Base-by-base conservation (phyloP, 2,888 invertebrate genomes). In the Pachydiplax longipennis region DNA sequence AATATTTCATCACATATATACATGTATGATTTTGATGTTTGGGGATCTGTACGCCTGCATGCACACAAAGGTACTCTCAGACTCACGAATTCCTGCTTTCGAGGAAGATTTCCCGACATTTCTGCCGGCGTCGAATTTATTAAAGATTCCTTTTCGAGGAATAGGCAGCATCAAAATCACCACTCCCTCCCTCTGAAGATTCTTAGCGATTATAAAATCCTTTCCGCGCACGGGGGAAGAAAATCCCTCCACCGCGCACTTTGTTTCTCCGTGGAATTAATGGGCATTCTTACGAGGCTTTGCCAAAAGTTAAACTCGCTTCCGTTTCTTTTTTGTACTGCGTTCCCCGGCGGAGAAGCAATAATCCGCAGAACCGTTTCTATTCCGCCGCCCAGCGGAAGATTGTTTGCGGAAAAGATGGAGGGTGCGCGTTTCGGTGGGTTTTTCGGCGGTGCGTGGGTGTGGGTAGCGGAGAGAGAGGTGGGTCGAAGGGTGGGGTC, bases 361-460 rank as follows among this genome's bases (percentile, higher is more conserved):
- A 87, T 87, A 83, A 83, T 83, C 83, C 40, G 22, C 58, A 12
- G 58, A 58, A 35, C 58, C 83, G 87, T 87, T 87, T 87, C 87
- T 87, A 83, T 83, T 83, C 58, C 22, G 83, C 53, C 83, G 83
- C 83, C 37, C 61, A 35, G 2, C 53, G 22, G 61, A 87, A 87
- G 87, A 87, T 87, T 87, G 87, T 87, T 87, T 87, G 87, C 37
- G 87, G 61, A 87, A 87, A 87, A 87, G 87, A 87, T 87, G 61
- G 87, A 65, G 87, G 61, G 37, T 37, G 40, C 25, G 87, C 22
- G 31, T 73, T 25, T 31, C 22, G 87, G 81, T 22, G 80, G 80
- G 40, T 22, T 37, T 37, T 58, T 31, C 31, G 58, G 13, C 10
- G 58, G 58, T 53, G 22, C 18, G 22, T n/a, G 83, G 53, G 13